Percentiles rank a stretch among this genome's conserved stretches.
Conservation (phyloP, 2,888 invertebrate genomes). For the Hypomecis punctinalis region DNA sequence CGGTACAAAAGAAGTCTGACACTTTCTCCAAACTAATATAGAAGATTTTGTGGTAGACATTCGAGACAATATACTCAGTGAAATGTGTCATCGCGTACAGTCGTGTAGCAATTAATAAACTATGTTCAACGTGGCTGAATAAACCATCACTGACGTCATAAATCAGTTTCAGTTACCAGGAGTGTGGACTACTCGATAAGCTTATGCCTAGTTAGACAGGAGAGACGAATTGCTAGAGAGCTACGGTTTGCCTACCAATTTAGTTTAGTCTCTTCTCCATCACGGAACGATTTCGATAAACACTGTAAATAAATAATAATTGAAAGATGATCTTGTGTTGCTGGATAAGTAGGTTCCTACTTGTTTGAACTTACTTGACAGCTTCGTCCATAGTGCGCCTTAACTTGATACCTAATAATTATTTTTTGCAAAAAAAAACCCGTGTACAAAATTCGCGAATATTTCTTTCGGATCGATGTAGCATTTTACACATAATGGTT, state of each 20-base stretch:
- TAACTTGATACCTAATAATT: too few species aligned
- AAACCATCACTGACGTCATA: constrained; percentile 70
- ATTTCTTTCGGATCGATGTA: too few species aligned
- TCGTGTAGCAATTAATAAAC: constrained; percentile 65
- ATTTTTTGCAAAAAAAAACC: too few species aligned
- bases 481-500: too few species aligned
- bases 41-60: not conserved
- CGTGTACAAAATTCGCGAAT: too few species aligned
- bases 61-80: not conserved
- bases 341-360: constrained; percentile 42
- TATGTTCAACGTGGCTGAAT: constrained; percentile 59
- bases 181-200: constrained; percentile 75
- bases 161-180: constrained; percentile 77
- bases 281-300: constrained; percentile 44
- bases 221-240: constrained; percentile 67
- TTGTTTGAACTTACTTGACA: too few species aligned
- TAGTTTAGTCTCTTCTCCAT: constrained; percentile 55
- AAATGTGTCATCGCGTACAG: constrained; percentile 46
- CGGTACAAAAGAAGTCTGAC: too few species aligned
- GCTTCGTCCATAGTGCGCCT: too few species aligned
- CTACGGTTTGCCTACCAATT: constrained; percentile 48
- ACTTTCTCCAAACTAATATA: too few species aligned
- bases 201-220: constrained; percentile 61
- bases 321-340: constrained; percentile 40
- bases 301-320: constrained; percentile 42